A percentile compares a stretch with the other conserved stretches of the same genome.
phyloP scores from a whole-genome alignment of 2,888 invertebrate genomes.

The Hedychridium roseum region DNA sequence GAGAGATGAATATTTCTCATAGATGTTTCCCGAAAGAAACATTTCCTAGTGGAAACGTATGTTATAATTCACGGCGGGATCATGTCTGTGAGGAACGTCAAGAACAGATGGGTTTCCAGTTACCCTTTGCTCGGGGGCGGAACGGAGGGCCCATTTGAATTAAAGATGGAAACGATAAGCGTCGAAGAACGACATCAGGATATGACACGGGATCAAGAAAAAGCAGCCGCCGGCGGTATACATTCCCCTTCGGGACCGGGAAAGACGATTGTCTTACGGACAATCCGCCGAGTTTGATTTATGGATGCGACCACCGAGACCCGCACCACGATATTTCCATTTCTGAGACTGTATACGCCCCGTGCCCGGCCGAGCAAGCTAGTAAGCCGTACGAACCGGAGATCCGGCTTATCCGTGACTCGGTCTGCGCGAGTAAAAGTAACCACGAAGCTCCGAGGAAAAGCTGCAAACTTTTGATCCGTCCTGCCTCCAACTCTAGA shows the following conservation, averaged over 20 bases:
- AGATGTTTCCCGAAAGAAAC: no score
- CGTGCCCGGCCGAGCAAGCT: not conserved
- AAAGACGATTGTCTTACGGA: conserved; percentile 25
- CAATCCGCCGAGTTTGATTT: conserved; percentile 36
- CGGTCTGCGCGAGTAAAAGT: no score
- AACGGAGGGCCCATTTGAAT: conserved; percentile 37
- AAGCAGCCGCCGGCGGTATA: conserved; percentile 21
- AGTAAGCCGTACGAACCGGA: conserved; percentile 3
- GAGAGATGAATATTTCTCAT: no score
- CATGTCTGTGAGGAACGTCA: no score
- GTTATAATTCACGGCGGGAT: no score
- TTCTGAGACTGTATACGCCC: not conserved
- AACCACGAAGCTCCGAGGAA: no score
- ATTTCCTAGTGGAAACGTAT: no score
- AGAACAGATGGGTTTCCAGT: conserved; percentile 44
- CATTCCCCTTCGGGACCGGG: conserved; percentile 10
- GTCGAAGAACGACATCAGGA: conserved; percentile 21
- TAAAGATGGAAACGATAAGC: conserved; percentile 52
- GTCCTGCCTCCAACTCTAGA: no score
- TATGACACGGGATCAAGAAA: conserved; percentile 15
- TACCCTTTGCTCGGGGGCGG: conserved; percentile 11
- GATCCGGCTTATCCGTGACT: conserved; percentile 3
- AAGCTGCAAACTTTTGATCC: no score
- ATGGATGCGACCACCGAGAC: conserved; percentile 25
- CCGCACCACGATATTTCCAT: not conserved